Evolutionary conservation across 2,113 vertebrate genomes (phyloP), one percentile per base, ranked within the genome.

Genomic region (Stegastes partitus): DNA sequence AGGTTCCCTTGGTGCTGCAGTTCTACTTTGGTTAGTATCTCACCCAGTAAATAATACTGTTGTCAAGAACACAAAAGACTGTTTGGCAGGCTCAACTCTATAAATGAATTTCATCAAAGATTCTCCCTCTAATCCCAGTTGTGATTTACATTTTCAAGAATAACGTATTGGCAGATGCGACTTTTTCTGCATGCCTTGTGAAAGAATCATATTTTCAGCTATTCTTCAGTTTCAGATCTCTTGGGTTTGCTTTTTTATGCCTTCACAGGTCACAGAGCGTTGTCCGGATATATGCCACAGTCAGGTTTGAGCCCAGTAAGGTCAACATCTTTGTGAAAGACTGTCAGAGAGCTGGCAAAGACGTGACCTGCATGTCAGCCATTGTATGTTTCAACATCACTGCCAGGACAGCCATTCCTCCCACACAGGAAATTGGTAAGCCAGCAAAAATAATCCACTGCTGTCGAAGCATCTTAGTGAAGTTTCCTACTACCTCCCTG

Each of bases 291-390:
- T 95, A 97, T 0, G 90, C 95, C 89, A 95, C 87, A 42, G 91
- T 98, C 74, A 92, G 84, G 82, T 99, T 99, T 0, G 96, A 99
- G 89, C 98, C 97, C 1, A 50, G 93, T 84, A 99, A 99, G 86
- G 93, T 99, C 93, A 99, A 99, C 93, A 96, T 98, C 91, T 99
- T 99, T 92, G 96, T 96, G 94, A 97, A 97, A 85, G 97, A 99
- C 93, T 99, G 98, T 89, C 92, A 83, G 83, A 90, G 97, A 66
- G 96, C 93, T 0, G 97, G 97, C 26, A 96, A 96, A 84, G 97
- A 99, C 0, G 97, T 97, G 87, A 97, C 97, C 74, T 99, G 98
- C 74, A 96, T 99, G 95, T 94, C 95, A 0, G 96, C 96, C 77
- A 96, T 96, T 14, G 80, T 97, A 74, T 99, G 98, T 90, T 96